Conservation (phyloP, 1,140 invertebrate genomes). For the Lucilia sericata region DNA sequence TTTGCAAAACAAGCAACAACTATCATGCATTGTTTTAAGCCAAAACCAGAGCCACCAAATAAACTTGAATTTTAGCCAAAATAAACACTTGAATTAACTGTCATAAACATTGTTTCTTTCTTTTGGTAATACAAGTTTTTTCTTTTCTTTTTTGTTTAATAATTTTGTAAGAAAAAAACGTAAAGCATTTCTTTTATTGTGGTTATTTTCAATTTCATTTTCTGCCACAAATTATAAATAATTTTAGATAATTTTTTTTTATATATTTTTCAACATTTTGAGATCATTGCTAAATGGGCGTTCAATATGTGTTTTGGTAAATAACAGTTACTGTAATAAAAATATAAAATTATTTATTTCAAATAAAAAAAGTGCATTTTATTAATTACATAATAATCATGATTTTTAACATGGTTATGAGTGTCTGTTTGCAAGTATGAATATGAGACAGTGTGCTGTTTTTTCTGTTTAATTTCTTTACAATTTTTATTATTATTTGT, state of each 20-base stretch:
- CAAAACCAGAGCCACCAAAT: neutral
- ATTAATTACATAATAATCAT: neutral
- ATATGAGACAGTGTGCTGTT: neutral
- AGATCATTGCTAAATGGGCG: slow-evolving; percentile 31
- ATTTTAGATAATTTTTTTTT: slow-evolving; percentile 4
- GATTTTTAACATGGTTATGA: neutral
- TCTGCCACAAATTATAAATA: neutral
- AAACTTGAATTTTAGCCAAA: slow-evolving; percentile 18
- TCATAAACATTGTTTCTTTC: neutral
- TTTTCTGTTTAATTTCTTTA: neutral
- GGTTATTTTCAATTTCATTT: too few species aligned
- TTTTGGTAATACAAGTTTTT: neutral
- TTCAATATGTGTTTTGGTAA: too few species aligned
- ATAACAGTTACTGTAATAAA: too few species aligned
- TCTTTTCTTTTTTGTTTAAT: neutral
- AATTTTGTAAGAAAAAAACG: neutral
- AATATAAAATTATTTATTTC: too few species aligned
- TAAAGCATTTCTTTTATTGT: too few species aligned
- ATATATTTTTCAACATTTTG: neutral
- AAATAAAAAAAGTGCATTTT: neutral
- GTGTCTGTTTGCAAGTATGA: neutral
- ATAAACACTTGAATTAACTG: slow-evolving; percentile 8
- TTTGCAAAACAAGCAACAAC: neutral
- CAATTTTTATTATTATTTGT: neutral
- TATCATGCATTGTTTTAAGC: neutral